A percentile compares a stretch with the other conserved stretches of the same genome.
These are phyloP conservation scores for Hoplostethus atlanticus DNA, from an alignment of 2,797 vertebrate genomes.

Conservation along the genomic window DNA sequence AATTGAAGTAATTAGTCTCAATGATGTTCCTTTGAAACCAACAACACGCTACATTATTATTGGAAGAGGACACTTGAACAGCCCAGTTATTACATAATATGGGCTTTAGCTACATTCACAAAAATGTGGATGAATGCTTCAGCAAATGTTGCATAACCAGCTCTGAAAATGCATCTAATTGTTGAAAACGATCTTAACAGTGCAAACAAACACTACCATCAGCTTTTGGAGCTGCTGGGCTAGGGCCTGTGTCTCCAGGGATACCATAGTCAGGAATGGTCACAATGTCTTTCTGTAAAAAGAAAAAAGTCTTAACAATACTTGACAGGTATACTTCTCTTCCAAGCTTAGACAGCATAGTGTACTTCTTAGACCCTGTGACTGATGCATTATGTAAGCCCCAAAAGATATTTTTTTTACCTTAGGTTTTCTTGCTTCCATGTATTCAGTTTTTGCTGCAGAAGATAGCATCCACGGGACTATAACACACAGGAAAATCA, in stretches of 20 bases:
- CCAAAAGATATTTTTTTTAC: slow-evolving; percentile 51
- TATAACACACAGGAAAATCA: slow-evolving; percentile 80
- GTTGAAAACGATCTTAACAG: slow-evolving; percentile 37
- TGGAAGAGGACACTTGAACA: slow-evolving; percentile 52
- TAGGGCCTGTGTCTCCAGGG: slow-evolving; percentile 34
- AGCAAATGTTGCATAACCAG: slow-evolving; percentile 60
- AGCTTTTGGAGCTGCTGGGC: slow-evolving; percentile 36
- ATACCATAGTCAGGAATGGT: slow-evolving; percentile 45
- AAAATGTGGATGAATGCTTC: slow-evolving; percentile 59
- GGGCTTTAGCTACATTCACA: slow-evolving; percentile 55
- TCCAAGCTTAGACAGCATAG: slow-evolving; percentile 10
- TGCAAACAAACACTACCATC: slow-evolving; percentile 50
- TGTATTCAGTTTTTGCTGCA: slow-evolving; percentile 69
- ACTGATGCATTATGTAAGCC: slow-evolving; percentile 6
- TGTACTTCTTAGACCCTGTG: background rate
- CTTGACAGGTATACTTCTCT: slow-evolving; percentile 3
- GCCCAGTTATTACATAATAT: slow-evolving; percentile 65
- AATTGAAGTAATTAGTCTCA: background rate
- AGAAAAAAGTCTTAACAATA: slow-evolving; percentile 15
- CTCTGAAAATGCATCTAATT: slow-evolving; percentile 43
- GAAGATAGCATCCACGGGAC: slow-evolving; percentile 84
- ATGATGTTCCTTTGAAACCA: slow-evolving; percentile 4
- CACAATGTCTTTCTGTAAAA: slow-evolving; percentile 62
- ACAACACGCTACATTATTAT: slow-evolving; percentile 34
- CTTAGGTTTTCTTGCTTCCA: slow-evolving; percentile 77